phyloP scores from a whole-genome alignment of 2,888 invertebrate genomes.

The Erannis defoliaria region DNA sequence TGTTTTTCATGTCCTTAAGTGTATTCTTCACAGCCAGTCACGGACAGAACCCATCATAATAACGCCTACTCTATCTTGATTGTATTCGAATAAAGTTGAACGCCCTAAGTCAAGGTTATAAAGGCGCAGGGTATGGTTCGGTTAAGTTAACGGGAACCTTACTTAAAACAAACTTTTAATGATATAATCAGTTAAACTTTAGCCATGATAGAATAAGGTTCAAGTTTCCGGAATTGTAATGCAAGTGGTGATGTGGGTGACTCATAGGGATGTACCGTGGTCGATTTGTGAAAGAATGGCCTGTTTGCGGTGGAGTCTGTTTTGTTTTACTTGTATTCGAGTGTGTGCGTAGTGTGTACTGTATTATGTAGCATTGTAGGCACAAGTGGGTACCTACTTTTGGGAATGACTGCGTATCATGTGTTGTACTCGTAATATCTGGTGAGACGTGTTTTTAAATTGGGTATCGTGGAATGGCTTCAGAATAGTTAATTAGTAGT shows the following conservation, averaged over 20 bases:
- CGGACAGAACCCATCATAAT: constrained; percentile 16
- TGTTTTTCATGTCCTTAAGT: background rate
- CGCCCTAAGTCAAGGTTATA: constrained; percentile 46
- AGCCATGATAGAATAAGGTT: constrained; percentile 11
- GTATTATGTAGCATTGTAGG: background rate
- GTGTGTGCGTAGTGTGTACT: constrained; percentile 3
- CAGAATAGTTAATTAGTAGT: too few relatives aligned
- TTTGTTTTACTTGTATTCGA: constrained; percentile 25
- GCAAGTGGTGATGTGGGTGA: constrained; percentile 25
- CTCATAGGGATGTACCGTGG: constrained; percentile 34
- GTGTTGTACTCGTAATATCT: background rate
- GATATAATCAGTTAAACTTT: constrained; percentile 16
- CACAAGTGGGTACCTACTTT: background rate
- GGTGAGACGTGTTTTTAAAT: too few relatives aligned
- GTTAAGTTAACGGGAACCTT: constrained; percentile 51
- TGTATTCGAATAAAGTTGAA: constrained; percentile 37
- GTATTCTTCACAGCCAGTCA: background rate
- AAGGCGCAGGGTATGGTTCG: constrained; percentile 50
- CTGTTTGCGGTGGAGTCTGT: constrained; percentile 20
- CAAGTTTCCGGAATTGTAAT: constrained; percentile 3
- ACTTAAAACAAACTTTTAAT: constrained; percentile 29
- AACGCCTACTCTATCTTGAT: constrained; percentile 21
- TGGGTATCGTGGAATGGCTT: too few relatives aligned
- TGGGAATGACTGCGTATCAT: background rate
- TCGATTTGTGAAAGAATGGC: constrained; percentile 25